A percentile compares a stretch with the other conserved stretches of the same genome.
Evolutionary conservation across 2,113 vertebrate genomes (phyloP).

Genomic region (Sardina pilchardus): DNA sequence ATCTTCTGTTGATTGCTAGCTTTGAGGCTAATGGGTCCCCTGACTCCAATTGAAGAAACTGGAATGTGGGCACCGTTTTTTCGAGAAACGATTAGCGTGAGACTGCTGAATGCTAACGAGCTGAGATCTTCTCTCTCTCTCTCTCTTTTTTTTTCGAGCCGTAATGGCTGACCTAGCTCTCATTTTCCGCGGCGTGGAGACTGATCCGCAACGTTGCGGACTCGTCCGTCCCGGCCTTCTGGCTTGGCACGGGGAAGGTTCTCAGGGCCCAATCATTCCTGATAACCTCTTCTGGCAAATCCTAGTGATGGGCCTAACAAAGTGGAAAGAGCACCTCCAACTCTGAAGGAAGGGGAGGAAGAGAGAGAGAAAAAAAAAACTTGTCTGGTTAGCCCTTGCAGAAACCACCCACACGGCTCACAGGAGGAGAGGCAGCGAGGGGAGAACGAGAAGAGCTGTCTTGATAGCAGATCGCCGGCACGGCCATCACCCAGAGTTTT

Average conservation of each 20-base stretch:
- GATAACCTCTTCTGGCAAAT: neutral
- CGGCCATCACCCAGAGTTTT: neutral
- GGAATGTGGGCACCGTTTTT: neutral
- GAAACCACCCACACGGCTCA: neutral
- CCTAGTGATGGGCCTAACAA: conserved; percentile 13
- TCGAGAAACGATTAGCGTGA: neutral
- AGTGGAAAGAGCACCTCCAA: neutral
- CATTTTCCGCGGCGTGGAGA: neutral
- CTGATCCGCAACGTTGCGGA: neutral
- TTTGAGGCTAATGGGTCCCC: neutral
- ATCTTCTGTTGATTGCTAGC: neutral
- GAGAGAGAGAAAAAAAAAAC: neutral
- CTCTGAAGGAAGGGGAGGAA: neutral
- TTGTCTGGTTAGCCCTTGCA: neutral
- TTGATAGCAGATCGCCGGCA: neutral
- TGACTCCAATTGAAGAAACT: neutral
- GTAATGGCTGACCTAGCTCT: neutral
- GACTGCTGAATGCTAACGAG: neutral
- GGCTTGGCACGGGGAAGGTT: neutral
- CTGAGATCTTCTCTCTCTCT: neutral
- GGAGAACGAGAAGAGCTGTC: neutral
- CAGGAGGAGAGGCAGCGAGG: neutral
- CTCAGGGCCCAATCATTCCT: conserved; percentile 1
- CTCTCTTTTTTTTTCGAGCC: neutral
- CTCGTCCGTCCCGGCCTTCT: no score